These are phyloP conservation scores for Callithrix jacchus DNA, from an alignment of 2,113 vertebrate genomes.

Conservation along the genomic window DNA sequence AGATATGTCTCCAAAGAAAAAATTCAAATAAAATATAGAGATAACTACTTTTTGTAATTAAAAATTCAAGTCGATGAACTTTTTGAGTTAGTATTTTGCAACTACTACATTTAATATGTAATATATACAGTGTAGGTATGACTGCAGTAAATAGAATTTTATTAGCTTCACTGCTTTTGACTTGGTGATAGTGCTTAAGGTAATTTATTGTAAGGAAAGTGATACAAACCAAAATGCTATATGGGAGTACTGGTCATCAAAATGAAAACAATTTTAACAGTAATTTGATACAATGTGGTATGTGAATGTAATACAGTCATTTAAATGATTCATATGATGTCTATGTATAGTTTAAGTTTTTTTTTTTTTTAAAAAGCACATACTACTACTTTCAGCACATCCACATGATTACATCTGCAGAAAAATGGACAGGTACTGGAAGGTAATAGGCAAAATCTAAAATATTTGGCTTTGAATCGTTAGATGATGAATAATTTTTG, in stretches of 20 bases:
- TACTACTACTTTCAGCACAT: background rate
- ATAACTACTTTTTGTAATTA: background rate
- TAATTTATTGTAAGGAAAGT: constrained; percentile 1
- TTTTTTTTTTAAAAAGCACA: background rate
- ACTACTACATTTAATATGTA: background rate
- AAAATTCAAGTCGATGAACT: background rate
- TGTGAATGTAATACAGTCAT: background rate
- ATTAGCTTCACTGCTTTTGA: background rate
- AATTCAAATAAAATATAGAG: background rate
- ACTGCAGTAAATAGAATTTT: background rate
- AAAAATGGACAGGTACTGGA: background rate
- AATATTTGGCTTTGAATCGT: background rate
- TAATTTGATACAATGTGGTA: background rate
- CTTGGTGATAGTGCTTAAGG: background rate
- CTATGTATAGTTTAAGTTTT: background rate
- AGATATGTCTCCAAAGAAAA: background rate
- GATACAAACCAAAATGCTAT: background rate
- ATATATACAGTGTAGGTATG: background rate
- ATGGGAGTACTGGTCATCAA: background rate
- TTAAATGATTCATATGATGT: background rate
- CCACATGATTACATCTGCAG: background rate
- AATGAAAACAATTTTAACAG: constrained; percentile 28
- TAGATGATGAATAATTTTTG: background rate
- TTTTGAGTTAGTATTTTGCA: constrained; percentile 30
- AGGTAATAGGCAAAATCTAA: background rate